Evolutionary conservation across 1,140 invertebrate genomes (phyloP).

Genomic region (Metaphire vulgaris): DNA sequence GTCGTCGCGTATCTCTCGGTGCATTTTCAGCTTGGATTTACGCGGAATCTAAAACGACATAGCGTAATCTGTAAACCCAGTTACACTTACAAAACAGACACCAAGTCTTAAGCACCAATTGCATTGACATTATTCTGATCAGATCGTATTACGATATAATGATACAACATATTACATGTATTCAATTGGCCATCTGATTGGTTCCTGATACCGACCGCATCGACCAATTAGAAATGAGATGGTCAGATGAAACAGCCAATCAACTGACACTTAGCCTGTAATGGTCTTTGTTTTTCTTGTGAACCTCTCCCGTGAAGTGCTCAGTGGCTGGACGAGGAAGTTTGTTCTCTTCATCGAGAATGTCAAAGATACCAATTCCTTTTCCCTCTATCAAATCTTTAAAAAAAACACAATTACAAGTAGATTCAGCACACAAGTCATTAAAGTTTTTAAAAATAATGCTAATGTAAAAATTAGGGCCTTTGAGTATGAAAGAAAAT

Average conservation of each 20-base stretch:
- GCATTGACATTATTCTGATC: too few species aligned
- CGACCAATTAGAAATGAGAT: too few species aligned
- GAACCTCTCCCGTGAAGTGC: constrained; percentile 88
- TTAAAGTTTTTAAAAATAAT: too few species aligned
- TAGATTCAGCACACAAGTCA: not conserved
- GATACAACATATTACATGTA: too few species aligned
- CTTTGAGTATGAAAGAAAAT: too few species aligned
- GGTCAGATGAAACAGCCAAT: too few species aligned
- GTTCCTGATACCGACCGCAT: too few species aligned
- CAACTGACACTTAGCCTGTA: constrained; percentile 71
- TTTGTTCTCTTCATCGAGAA: constrained; percentile 94
- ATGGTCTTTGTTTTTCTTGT: constrained; percentile 70
- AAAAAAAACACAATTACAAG: not conserved
- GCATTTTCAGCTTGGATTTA: constrained; percentile 81
- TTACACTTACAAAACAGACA: too few species aligned
- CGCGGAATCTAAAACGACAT: constrained; percentile 60
- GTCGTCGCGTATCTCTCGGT: constrained; percentile 85
- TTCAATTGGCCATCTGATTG: too few species aligned
- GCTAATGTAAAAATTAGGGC: too few species aligned
- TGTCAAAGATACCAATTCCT: constrained; percentile 77
- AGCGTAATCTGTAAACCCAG: constrained; percentile 34
- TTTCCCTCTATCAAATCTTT: constrained; percentile 85
- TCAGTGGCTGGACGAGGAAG: constrained; percentile 79
- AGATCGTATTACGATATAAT: too few species aligned
- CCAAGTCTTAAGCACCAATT: too few species aligned